Evolutionary conservation across 2,797 vertebrate genomes (phyloP).

Genomic region (Melanotaenia trifasciata): DNA sequence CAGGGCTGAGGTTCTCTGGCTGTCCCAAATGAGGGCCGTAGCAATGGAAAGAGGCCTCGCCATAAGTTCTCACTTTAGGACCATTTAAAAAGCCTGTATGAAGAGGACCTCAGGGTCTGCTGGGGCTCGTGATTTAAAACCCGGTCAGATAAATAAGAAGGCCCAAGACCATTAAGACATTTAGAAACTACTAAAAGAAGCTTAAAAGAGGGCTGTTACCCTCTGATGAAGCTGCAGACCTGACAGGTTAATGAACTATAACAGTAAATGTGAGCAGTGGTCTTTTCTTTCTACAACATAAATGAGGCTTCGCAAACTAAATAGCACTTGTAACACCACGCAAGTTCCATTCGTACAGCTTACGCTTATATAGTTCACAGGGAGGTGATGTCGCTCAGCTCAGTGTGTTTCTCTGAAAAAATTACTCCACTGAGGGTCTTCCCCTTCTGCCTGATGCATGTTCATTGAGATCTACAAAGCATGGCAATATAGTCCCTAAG

Average conservation of each 20-base stretch:
- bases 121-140: too few species aligned
- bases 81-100: too few species aligned
- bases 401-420: constrained; percentile 9
- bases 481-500: constrained; percentile 26
- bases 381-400: constrained; percentile 2
- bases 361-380: constrained; percentile 2
- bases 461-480: constrained; percentile 31
- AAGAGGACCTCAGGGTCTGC: too few species aligned
- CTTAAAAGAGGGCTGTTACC: not conserved
- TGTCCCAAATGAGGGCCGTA: too few species aligned
- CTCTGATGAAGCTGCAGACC: constrained; percentile 3
- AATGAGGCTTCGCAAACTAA: constrained; percentile 29
- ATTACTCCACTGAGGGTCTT: constrained; percentile 11
- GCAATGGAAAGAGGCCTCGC: too few species aligned
- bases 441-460: constrained; percentile 31
- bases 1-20: too few species aligned
- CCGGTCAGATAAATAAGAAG: too few species aligned
- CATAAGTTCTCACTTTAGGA: too few species aligned
- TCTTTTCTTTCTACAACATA: constrained; percentile 26
- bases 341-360: constrained; percentile 5
- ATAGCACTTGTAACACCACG: constrained; percentile 9
- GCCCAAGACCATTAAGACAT: too few species aligned
- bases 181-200: too few species aligned
- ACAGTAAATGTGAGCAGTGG: not conserved
- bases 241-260: constrained; percentile 16